Percentiles rank a stretch among this genome's conserved stretches.
phyloP scores from a whole-genome alignment of 2,888 invertebrate species.

The Ceraclea dissimilis region DNA sequence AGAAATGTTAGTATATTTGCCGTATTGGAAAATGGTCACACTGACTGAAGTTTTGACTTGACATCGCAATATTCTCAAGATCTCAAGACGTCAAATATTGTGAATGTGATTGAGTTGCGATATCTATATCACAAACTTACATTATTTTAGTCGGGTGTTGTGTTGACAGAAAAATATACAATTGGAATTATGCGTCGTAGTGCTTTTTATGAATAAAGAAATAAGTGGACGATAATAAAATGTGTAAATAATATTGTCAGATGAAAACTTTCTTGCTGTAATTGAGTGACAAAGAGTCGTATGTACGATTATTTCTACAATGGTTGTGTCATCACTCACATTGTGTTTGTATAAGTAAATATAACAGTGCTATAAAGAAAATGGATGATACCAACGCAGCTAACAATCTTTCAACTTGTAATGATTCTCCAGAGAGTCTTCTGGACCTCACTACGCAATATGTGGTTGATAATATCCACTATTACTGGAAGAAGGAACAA shows the following conservation, averaged over 20 bases:
- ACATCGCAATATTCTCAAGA: neutral
- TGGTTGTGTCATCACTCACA: neutral
- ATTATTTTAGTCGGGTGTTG: neutral
- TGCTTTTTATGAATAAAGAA: too few species aligned
- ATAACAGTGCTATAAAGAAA: neutral
- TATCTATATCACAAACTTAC: neutral
- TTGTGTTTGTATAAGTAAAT: neutral
- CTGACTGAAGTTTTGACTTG: conserved; percentile 32
- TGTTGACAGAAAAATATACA: neutral
- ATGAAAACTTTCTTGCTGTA: too few species aligned
- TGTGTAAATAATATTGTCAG: too few species aligned
- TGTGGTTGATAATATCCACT: conserved; percentile 39
- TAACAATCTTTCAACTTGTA: neutral
- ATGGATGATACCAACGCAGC: conserved; percentile 1
- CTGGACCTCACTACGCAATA: neutral
- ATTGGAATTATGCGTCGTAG: neutral
- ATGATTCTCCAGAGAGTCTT: neutral
- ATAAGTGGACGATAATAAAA: too few species aligned
- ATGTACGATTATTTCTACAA: neutral
- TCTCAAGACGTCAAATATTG: neutral
- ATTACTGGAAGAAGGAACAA: conserved; percentile 31
- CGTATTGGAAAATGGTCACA: too few species aligned
- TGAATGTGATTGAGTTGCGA: neutral
- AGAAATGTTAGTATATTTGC: too few species aligned
- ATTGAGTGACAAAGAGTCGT: too few species aligned